Evolutionary conservation across 2,888 invertebrate genomes (phyloP), one percentile per base, ranked within the genome.

Genomic region (Cenopis cana): DNA sequence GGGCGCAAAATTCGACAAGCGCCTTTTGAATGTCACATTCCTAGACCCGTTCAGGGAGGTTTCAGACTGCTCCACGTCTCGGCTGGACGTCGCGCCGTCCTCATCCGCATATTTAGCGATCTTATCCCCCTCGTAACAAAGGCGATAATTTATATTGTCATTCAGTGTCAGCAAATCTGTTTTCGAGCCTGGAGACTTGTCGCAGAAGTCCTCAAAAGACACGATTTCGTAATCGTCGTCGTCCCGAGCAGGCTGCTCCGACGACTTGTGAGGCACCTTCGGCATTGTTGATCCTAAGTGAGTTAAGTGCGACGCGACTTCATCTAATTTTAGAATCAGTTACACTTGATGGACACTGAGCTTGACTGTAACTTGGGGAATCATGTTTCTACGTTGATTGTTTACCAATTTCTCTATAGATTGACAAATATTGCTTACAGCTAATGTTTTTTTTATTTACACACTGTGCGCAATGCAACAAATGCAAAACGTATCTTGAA

Each of bases 141-240:
- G 85, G 50, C 93, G 89, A 78, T 94, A 94, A 77, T 94, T 94
- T 46, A 94, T 93, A 74, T 94, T 94, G 75, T 94, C 93, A 74
- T 93, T 94, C 69, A 94, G 79, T 8, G 94, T 91, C 75, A 93
- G 89, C 73, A 94, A 90, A 85, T 95, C 95, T 12, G 93, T 94
- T 79, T 94, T 94, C 18, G 89, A 87, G 56, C 89, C 89, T 0
- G 92, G 86, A 59, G 91, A 91, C 75, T 95, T 95, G 76, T 94
- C 94, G 76, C 94, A 94, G 81, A 95, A 95, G 68, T 95, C 94
- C 81, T 95, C 94, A 78, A 95, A 95, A 0, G 95, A 94, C 33
- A 95, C 94, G 69, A 93, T 92, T 78, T 93, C 93, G 73, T 94
- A 93, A 74, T 93, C 94, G 57, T 92, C 90, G 17, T 91, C 89